phyloP scores from a whole-genome alignment of 2,888 invertebrate genomes.

The Netelia fuscicornis region DNA sequence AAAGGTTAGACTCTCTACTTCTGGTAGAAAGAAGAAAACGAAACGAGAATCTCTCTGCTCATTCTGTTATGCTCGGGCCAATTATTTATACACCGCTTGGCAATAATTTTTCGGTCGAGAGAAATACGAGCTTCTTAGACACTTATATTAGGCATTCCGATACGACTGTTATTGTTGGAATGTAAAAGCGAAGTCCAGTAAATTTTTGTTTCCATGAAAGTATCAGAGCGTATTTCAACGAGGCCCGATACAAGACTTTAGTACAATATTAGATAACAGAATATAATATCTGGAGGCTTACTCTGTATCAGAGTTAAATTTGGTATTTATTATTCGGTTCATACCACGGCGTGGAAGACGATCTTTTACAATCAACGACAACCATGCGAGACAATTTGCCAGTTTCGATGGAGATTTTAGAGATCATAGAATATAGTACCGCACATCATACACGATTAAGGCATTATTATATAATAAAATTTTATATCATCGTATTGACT shows the following conservation, averaged over 20 bases:
- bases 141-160: constrained; percentile 31
- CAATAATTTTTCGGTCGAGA: constrained; percentile 10
- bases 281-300: constrained; percentile 63
- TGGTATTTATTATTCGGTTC: constrained; percentile 76
- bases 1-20: constrained; percentile 27
- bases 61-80: constrained; percentile 21
- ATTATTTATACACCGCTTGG: constrained; percentile 45
- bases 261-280: constrained; percentile 70
- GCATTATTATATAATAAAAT: constrained; percentile 42
- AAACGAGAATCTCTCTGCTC: constrained; percentile 60
- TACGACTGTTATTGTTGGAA: background rate
- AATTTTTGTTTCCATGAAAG: constrained; percentile 6
- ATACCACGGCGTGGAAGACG: constrained; percentile 3
- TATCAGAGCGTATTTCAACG: constrained; percentile 28
- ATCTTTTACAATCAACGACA: background rate
- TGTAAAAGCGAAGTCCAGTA: constrained; percentile 19
- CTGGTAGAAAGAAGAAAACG: constrained; percentile 1
- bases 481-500: constrained; percentile 70
- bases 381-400: constrained; percentile 40
- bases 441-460: constrained; percentile 12
- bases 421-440: constrained; percentile 12
- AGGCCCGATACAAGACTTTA: constrained; percentile 51
- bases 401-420: constrained; percentile 55
- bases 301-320: constrained; percentile 81
- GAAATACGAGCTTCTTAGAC: constrained; percentile 16